Base-by-base conservation (phyloP, 2,113 vertebrate species). In the Anolis carolinensis region DNA sequence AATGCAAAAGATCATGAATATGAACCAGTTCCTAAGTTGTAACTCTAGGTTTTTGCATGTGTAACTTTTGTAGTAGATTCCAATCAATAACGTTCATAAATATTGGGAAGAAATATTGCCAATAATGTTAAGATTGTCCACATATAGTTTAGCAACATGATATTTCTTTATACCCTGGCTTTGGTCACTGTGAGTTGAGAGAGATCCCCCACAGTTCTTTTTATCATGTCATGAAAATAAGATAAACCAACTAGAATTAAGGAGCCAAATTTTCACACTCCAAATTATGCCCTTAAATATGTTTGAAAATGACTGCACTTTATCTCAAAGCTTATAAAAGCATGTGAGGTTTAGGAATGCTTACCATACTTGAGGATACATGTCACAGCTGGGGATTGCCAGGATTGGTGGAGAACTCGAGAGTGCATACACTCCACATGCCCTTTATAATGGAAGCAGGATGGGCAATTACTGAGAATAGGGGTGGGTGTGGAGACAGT, bases 381-480 rank as follows among this genome's bases (percentile, higher is more conserved):
- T 73, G 83, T 79, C 30, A 13, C 23, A 90, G 88, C 82, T n/a
- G 72, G 32, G 32, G n/a, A 72, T 79, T 91, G 48, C 65, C 86
- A 82, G 1, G 50, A 27, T 9, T 14, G 73, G 34, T 25, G 55
- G 36, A 62, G 4, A 2, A 78, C 59, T 74, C 32, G 78, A 70
- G 77, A 79, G 81, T 1, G 30, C 20, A n/a, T 62, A 79, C 89
- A 20, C 67, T 83, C 16, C 9, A 36, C 2, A 16, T n/a, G 1
- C 59, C 34, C 34, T 86, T 80, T 30, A 50, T 62, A 87, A 87
- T 79, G 77, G 73, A 50, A 89, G 30, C 62, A 71, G 71, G 68
- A 91, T 80, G 78, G 2, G 5, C 82, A 68, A 23, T 71, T 75
- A 76, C 16, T 65, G 79, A 4, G 14, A 5, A 32, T 7, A 16